Evolutionary conservation across 2,113 vertebrate species (phyloP).

Genomic region (Carassius auratus): DNA sequence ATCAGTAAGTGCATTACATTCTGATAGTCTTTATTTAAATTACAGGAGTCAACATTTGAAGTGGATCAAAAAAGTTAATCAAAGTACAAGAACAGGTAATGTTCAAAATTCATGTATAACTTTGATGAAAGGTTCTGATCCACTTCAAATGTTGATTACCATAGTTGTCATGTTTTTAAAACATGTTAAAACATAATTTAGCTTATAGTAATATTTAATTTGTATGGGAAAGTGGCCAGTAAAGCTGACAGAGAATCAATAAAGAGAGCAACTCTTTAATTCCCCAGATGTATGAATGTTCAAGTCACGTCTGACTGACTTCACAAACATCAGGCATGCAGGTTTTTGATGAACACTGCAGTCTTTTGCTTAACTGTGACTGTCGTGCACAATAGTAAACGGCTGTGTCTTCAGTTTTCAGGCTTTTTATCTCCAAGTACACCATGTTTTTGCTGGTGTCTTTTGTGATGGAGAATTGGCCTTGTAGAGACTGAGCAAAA

Average conservation of each 20-base stretch:
- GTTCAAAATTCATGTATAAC: too few species aligned
- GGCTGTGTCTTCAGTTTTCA: constrained; percentile 45
- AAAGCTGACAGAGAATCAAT: not conserved
- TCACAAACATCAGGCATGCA: not conserved
- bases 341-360: constrained; percentile 25
- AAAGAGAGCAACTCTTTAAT: not conserved
- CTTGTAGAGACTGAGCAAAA: constrained; percentile 49
- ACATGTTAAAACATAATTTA: not conserved
- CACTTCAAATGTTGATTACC: too few species aligned
- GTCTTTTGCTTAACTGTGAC: constrained; percentile 12
- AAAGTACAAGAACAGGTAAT: too few species aligned
- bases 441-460: constrained; percentile 46
- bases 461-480: constrained; percentile 49
- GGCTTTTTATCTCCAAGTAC: constrained; percentile 41
- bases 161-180: not conserved
- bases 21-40: not conserved
- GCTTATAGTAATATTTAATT: not conserved
- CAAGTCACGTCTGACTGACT: not conserved
- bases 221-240: not conserved
- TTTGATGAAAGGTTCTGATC: too few species aligned
- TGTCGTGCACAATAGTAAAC: constrained; percentile 55
- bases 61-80: too few species aligned
- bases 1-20: not conserved
- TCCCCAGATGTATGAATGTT: not conserved
- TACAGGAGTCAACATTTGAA: not conserved